Conservation (phyloP, 2,888 invertebrate genomes). For the Trachelus stipa region DNA sequence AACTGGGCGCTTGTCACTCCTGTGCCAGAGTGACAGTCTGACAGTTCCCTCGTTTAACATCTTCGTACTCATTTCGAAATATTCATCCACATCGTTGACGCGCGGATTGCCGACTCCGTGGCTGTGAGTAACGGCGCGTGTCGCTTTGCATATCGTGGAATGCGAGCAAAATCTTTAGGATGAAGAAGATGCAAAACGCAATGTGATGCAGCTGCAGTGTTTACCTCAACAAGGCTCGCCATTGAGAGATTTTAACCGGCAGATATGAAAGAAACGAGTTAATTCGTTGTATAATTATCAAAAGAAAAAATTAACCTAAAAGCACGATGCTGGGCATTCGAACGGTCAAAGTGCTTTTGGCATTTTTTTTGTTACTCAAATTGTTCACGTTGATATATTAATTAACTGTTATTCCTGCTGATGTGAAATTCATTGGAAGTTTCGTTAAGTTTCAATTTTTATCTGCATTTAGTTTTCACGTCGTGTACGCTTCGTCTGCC, state of each 20-base stretch:
- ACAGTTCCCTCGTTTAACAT: conserved; percentile 63
- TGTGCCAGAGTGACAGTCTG: conserved; percentile 54
- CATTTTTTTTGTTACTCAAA: not conserved
- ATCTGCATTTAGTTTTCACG: not conserved
- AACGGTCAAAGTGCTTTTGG: not conserved
- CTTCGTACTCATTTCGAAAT: conserved; percentile 49
- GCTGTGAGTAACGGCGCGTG: conserved; percentile 25
- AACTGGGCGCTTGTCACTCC: conserved; percentile 32
- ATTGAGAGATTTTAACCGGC: conserved; percentile 51
- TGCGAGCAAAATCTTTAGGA: conserved; percentile 47
- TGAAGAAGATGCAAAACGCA: conserved; percentile 16
- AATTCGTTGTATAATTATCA: not conserved
- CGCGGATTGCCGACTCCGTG: conserved; percentile 30
- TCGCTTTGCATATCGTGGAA: conserved; percentile 52
- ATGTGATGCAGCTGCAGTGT: conserved; percentile 53
- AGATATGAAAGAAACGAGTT: not conserved
- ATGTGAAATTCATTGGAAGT: no score
- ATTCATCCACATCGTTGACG: conserved; percentile 43
- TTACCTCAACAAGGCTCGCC: conserved; percentile 51
- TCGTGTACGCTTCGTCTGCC: not conserved
- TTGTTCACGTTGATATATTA: not conserved
- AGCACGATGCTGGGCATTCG: not conserved
- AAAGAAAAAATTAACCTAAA: not conserved
- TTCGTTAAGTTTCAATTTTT: no score
- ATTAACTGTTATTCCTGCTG: not conserved